Evolutionary conservation across 2,797 vertebrate species (phyloP).

Genomic region (Peromyscus attwateri): DNA sequence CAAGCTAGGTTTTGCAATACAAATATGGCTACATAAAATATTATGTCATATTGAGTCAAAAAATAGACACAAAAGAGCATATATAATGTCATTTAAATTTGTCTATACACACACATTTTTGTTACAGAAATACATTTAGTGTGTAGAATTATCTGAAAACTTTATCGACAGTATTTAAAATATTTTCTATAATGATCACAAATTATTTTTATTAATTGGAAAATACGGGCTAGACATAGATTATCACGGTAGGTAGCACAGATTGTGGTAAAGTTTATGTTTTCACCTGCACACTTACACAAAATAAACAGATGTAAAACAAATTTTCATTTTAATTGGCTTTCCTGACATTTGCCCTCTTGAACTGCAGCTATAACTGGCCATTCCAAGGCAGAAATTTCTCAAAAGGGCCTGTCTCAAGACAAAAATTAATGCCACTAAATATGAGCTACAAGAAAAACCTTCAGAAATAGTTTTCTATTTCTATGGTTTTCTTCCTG

Average conservation of each 20-base stretch:
- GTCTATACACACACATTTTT: slow-evolving; percentile 31
- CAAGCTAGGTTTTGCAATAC: slow-evolving; percentile 22
- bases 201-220: slow-evolving; percentile 13
- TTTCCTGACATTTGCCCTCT: background rate
- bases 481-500: background rate
- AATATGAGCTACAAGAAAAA: slow-evolving; percentile 9
- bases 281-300: background rate
- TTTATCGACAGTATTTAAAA: background rate
- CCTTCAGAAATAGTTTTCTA: slow-evolving; percentile 1
- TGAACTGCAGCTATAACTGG: background rate
- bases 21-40: slow-evolving; percentile 43
- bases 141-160: background rate
- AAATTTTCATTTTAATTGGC: background rate
- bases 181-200: slow-evolving; percentile 11
- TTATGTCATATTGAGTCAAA: slow-evolving; percentile 12
- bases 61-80: slow-evolving; percentile 35
- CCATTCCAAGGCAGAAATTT: slow-evolving; percentile 34
- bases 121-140: background rate
- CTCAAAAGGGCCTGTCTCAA: background rate
- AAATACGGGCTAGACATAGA: background rate
- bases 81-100: slow-evolving; percentile 31
- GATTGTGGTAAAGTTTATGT: background rate
- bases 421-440: background rate
- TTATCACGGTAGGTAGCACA: background rate
- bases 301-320: slow-evolving; percentile 26